Evolutionary conservation across 1,140 invertebrate species (phyloP).

Genomic region (Calephelis virginiensis): DNA sequence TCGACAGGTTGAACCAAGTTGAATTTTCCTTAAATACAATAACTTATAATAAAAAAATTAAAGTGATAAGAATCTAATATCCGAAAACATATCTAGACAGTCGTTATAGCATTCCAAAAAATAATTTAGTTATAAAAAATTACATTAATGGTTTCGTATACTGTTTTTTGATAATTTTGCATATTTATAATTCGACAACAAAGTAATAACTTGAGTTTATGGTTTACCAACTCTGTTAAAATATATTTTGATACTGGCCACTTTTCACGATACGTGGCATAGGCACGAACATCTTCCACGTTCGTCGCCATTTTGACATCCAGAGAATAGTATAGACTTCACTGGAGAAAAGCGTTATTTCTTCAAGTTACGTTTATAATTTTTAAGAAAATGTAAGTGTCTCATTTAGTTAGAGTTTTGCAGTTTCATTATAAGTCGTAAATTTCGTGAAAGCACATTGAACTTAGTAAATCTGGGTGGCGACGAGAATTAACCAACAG

Average conservation of each 20-base stretch:
- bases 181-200: too few species aligned
- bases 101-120: too few species aligned
- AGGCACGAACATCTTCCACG: constrained; percentile 85
- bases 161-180: too few species aligned
- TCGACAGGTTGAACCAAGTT: too few species aligned
- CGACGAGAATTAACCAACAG: constrained; percentile 52
- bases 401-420: neutral
- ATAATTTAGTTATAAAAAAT: too few species aligned
- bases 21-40: too few species aligned
- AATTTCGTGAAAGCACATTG: neutral
- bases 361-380: constrained; percentile 81
- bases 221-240: too few species aligned
- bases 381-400: constrained; percentile 81
- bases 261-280: constrained; percentile 85
- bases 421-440: neutral
- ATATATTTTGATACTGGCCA: constrained; percentile 52
- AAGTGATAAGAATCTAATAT: too few species aligned
- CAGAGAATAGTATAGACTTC: constrained; percentile 84
- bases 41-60: too few species aligned
- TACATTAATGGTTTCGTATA: too few species aligned
- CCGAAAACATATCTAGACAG: too few species aligned
- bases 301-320: constrained; percentile 88
- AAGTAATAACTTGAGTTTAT: neutral
- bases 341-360: constrained; percentile 85
- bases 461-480: constrained; percentile 42